These are phyloP conservation scores for Pygmarrhopalites habei DNA, from an alignment of 1,140 invertebrate species.

Conservation along the genomic window DNA sequence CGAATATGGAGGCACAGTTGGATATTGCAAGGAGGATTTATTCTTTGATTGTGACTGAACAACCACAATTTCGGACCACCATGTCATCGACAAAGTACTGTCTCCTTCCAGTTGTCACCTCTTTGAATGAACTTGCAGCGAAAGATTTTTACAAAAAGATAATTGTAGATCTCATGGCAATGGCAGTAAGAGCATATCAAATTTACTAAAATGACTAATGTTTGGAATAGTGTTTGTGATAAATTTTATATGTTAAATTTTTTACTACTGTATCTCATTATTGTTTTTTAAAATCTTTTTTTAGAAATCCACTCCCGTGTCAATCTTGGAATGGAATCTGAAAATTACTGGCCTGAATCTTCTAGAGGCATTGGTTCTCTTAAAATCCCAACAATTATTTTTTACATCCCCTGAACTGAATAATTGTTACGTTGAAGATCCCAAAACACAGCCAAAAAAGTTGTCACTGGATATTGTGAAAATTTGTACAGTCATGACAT, in stretches of 20 bases:
- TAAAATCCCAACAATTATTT: too few relatives aligned
- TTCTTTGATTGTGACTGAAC: neutral
- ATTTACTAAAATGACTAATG: neutral
- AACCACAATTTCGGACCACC: neutral
- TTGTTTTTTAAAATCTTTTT: neutral
- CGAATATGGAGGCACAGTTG: neutral
- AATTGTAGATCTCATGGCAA: conserved; percentile 8
- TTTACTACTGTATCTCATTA: neutral
- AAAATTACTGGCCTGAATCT: conserved; percentile 25
- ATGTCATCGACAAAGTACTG: neutral
- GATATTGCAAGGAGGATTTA: neutral
- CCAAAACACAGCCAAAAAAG: too few relatives aligned
- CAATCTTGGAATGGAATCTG: conserved; percentile 18
- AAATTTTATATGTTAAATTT: neutral
- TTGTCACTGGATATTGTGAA: too few relatives aligned
- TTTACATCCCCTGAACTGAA: too few relatives aligned
- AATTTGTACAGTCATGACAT: too few relatives aligned
- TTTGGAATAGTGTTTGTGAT: neutral
- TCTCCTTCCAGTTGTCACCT: conserved; percentile 9
- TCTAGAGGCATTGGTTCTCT: conserved; percentile 24
- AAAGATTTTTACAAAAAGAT: conserved; percentile 19
- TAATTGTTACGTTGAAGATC: too few relatives aligned
- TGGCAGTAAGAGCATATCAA: conserved; percentile 7
- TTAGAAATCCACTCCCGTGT: neutral
- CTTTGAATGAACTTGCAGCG: neutral